Base-by-base conservation (phyloP, 2,113 vertebrate species). In the Phocoena phocoena region DNA sequence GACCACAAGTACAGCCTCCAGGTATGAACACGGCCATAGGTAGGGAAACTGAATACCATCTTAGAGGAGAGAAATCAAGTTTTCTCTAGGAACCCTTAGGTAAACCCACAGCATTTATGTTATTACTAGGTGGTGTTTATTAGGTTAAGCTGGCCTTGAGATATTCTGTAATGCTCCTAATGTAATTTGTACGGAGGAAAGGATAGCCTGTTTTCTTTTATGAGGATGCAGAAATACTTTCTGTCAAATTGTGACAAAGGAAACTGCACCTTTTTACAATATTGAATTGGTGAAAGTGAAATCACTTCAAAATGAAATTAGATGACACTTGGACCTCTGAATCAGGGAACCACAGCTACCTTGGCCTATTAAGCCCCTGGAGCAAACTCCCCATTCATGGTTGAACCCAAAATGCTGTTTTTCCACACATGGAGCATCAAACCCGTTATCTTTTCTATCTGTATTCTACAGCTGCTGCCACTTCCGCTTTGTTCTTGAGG, bases 261-360 rank as follows among this genome's bases (percentile, higher is more conserved):
- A 71, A 84, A 62, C 10, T 41, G 2, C 41, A 77, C 47, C 12
- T 80, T 65, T 88, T 85, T 65, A 90, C 4, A 62, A 82, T 67
- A 92, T 44, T 55, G 62, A 65, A 44, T 81, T 68, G 25, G n/a
- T 62, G 76, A 93, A 92, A 91, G 31, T 38, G 10, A 88, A 85
- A 65, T 92, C 26, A 85, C 36, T 84, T 77, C 13, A 60, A 88
- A 96, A 81, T 95, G 47, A 83, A 96, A 79, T 90, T 71, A 90
- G 23, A 67, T 60, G 36, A 82, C 41, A 63, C 60, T 31, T 41
- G 8, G 2, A 82, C 11, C 20, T 4, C 33, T 77, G 26, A 89
- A 63, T 63, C 28, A 77, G 20, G 82, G 67, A 71, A 41, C 4
- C 23, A 62, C 36, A 92, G 41, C 36, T 18, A 50, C n/a, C 12